phyloP scores from a whole-genome alignment of 2,888 invertebrate species.

The Tuberolachnus salignus region DNA sequence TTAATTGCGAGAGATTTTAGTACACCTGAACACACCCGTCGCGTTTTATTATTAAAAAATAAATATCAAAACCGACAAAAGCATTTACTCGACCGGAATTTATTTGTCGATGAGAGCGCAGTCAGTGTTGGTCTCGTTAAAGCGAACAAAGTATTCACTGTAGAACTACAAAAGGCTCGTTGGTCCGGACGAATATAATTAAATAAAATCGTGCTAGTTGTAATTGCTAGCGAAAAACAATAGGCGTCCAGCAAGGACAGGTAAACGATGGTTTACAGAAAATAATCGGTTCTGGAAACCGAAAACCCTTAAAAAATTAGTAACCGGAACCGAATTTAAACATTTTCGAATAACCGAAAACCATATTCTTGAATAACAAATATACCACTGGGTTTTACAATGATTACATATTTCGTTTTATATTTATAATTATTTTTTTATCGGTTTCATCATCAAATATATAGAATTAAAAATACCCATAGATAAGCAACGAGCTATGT shows the following conservation, averaged over 20 bases:
- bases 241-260: conserved; percentile 18
- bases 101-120: conserved; percentile 20
- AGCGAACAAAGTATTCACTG: conserved; percentile 18
- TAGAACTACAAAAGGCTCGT: conserved; percentile 41
- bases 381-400: too few relatives aligned
- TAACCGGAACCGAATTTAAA: too few relatives aligned
- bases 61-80: conserved; percentile 41
- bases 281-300: too few relatives aligned
- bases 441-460: too few relatives aligned
- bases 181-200: conserved; percentile 51
- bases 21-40: conserved; percentile 28
- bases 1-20: conserved; percentile 17
- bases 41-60: conserved; percentile 20
- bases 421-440: too few relatives aligned
- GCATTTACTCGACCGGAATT: conserved; percentile 49
- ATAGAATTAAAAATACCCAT: too few relatives aligned
- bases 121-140: conserved; percentile 43
- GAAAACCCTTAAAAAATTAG: too few relatives aligned
- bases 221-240: conserved; percentile 43
- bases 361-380: too few relatives aligned
- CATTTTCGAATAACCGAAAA: too few relatives aligned
- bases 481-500: too few relatives aligned
- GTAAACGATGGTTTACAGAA: conserved; percentile 30
- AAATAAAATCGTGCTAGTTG: conserved; percentile 44
- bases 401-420: too few relatives aligned